phyloP scores from a whole-genome alignment of 2,113 vertebrate species.

The Montifringilla adamsi region DNA sequence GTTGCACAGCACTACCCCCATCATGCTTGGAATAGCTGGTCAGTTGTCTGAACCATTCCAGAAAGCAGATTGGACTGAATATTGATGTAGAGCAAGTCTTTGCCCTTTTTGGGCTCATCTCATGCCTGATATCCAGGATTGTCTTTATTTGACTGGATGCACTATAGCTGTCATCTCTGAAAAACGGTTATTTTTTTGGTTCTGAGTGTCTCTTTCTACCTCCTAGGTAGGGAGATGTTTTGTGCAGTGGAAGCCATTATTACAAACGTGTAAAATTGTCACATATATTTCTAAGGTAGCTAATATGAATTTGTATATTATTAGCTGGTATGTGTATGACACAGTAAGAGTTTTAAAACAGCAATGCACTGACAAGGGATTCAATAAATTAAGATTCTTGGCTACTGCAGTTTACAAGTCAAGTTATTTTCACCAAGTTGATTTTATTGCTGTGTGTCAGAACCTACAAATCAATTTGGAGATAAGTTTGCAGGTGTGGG shows the following conservation, averaged over 20 bases:
- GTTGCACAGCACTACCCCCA: rapidly evolving
- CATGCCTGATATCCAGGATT: neutral
- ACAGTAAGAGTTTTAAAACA: neutral
- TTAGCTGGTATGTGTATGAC: neutral
- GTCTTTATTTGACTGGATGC: neutral
- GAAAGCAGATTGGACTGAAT: neutral
- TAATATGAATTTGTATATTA: neutral
- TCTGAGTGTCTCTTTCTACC: neutral
- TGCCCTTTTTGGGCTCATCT: neutral
- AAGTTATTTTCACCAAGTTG: neutral
- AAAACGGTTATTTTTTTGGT: neutral
- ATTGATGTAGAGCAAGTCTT: neutral
- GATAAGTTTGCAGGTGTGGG: neutral
- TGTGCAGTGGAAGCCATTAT: neutral
- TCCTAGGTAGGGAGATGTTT: neutral
- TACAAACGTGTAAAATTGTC: neutral
- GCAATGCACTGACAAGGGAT: neutral
- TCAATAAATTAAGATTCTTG: neutral
- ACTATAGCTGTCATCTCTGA: neutral
- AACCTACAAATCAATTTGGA: neutral
- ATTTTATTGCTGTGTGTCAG: neutral
- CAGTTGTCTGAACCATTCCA: neutral
- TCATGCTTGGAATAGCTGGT: neutral
- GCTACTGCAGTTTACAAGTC: neutral
- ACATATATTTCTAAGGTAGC: neutral